Percentiles rank a stretch among this genome's conserved stretches.
These are phyloP conservation scores for Porites australiensis DNA, from an alignment of 64 coral and sea anemone genomes.

Conservation along the genomic window DNA sequence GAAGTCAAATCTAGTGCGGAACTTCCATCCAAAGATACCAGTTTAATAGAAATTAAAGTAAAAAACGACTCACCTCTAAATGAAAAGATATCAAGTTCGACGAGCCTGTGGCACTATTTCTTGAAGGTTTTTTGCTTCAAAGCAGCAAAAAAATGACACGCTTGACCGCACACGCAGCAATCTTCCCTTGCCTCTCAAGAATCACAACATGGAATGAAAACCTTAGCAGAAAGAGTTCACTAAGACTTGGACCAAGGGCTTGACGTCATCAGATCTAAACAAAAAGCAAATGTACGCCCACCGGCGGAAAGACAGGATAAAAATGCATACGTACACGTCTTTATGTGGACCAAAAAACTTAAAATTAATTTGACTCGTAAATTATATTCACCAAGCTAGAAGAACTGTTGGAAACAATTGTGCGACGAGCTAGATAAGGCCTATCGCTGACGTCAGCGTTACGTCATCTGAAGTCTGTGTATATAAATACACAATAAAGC, in stretches of 20 bases:
- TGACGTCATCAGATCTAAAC: slow-evolving; percentile 50
- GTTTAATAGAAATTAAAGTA: neutral
- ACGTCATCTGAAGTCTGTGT: slow-evolving; percentile 55
- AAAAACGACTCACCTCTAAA: slow-evolving; percentile 2
- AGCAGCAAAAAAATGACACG: neutral
- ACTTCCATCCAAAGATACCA: neutral
- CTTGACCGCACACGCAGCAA: neutral
- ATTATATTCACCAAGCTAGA: slow-evolving; percentile 27
- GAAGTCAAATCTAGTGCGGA: neutral
- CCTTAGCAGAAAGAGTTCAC: neutral
- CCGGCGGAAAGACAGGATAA: slow-evolving; percentile 16
- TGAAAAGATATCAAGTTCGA: neutral
- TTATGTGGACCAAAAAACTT: slow-evolving; percentile 30
- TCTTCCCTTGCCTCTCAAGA: neutral
- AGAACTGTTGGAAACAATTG: slow-evolving; percentile 31
- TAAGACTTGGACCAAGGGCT: slow-evolving; percentile 4
- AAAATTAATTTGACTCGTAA: slow-evolving; percentile 60
- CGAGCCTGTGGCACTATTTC: neutral
- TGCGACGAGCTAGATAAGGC: slow-evolving; percentile 28
- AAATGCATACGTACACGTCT: slow-evolving; percentile 49
- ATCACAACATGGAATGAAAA: slow-evolving; percentile 37
- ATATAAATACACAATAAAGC: slow-evolving; percentile 56
- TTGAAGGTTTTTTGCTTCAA: neutral
- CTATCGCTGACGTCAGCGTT: slow-evolving; percentile 26
- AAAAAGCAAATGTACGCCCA: slow-evolving; percentile 50